Percentiles rank a stretch among this genome's conserved stretches.
Evolutionary conservation across 1,140 invertebrate species (phyloP).

Genomic region (Aphaenogaster ashmeadi): DNA sequence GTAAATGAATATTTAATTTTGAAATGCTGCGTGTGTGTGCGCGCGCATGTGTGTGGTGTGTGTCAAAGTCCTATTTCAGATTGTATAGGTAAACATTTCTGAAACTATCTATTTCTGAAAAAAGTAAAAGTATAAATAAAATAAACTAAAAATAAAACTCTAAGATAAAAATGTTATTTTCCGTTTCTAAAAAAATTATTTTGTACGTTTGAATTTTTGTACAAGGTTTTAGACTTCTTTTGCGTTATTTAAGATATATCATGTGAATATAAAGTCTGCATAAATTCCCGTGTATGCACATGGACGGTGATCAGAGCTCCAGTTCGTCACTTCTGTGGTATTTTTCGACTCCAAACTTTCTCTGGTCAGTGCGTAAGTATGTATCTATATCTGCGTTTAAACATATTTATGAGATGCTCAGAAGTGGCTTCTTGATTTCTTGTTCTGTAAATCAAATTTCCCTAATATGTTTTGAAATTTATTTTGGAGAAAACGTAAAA

Average conservation of each 20-base stretch:
- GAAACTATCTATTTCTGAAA: not conserved
- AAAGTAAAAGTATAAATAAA: not conserved
- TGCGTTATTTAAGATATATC: not conserved
- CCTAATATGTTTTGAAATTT: not conserved
- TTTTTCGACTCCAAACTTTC: not conserved
- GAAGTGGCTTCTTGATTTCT: not conserved
- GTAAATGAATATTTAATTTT: conserved; percentile 12
- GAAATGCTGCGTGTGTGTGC: not conserved
- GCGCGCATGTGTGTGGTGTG: no score
- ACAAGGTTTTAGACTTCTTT: not conserved
- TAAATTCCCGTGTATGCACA: not conserved
- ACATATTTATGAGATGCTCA: not conserved
- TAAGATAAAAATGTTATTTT: not conserved
- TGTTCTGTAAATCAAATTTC: not conserved
- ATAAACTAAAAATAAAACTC: not conserved
- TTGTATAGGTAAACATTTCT: not conserved
- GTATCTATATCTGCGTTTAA: not conserved
- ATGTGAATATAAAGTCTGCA: not conserved
- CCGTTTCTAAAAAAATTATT: not conserved
- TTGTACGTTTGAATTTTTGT: not conserved
- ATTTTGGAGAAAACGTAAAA: no score
- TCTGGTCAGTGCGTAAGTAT: not conserved
- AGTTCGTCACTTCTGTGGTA: not conserved
- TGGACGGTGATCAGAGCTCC: not conserved
- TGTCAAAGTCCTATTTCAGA: not conserved